Percentiles rank a stretch among this genome's conserved stretches.
These are phyloP conservation scores for Rhynchotus rufescens DNA, from an alignment of 2,797 vertebrate species.

Conservation along the genomic window DNA sequence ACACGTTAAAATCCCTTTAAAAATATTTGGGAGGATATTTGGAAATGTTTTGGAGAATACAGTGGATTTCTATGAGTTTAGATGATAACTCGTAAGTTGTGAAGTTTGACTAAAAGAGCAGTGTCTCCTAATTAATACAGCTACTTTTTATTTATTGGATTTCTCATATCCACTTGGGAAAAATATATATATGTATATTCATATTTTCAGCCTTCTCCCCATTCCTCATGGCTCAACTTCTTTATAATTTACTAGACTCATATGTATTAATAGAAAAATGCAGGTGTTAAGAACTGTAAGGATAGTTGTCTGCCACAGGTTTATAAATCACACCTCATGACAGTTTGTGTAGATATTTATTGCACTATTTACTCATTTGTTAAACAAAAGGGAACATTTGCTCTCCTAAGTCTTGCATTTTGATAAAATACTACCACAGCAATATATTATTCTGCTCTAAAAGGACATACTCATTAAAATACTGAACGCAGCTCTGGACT, in stretches of 20 bases:
- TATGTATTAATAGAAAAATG: slow-evolving; percentile 7
- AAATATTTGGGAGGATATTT: no score
- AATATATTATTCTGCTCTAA: slow-evolving; percentile 23
- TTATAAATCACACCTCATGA: slow-evolving; percentile 11
- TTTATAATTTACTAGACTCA: not conserved
- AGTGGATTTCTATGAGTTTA: not conserved
- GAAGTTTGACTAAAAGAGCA: not conserved
- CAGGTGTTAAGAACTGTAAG: slow-evolving; percentile 57
- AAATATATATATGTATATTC: not conserved
- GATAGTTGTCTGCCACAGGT: slow-evolving; percentile 30
- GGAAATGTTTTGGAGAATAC: not conserved
- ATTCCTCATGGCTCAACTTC: not conserved
- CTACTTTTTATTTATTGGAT: not conserved
- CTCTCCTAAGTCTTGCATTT: slow-evolving; percentile 21
- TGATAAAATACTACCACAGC: not conserved
- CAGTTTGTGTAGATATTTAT: slow-evolving; percentile 44
- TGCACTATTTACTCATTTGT: slow-evolving; percentile 24
- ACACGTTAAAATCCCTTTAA: not conserved
- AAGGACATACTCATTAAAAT: slow-evolving; percentile 47
- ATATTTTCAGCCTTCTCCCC: slow-evolving; percentile 6
- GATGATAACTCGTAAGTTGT: not conserved
- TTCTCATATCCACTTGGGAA: not conserved
- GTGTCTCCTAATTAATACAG: not conserved
- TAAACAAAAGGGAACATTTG: slow-evolving; percentile 47
- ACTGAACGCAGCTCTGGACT: not conserved